These are phyloP conservation scores for Montipora efflorescens DNA, from an alignment of 64 coral and sea anemone species.

Conservation along the genomic window DNA sequence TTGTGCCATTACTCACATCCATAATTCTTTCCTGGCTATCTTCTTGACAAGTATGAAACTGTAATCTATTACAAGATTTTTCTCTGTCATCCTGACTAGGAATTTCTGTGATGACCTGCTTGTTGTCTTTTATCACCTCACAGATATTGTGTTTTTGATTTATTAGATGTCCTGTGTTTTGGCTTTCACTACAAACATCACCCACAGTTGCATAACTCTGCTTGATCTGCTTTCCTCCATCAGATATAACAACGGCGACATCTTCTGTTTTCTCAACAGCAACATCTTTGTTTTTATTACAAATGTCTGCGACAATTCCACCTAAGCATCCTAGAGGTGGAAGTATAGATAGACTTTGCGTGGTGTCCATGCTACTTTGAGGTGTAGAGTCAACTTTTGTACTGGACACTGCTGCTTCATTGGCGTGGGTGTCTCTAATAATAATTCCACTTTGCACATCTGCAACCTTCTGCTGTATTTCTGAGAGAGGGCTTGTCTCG, in stretches of 20 bases:
- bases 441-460: neutral
- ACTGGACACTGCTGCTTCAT: slow-evolving; percentile 11
- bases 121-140: neutral
- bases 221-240: neutral
- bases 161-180: neutral
- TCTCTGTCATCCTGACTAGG: neutral
- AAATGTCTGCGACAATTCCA: neutral
- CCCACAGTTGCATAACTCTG: neutral
- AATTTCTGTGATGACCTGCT: neutral
- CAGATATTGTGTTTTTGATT: neutral
- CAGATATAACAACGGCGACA: neutral
- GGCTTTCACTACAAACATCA: neutral
- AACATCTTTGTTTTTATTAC: neutral
- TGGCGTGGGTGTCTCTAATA: neutral
- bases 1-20: neutral
- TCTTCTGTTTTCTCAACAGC: neutral
- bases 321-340: neutral
- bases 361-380: neutral
- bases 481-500: neutral
- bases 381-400: slow-evolving; percentile 1
- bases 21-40: neutral
- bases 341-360: slow-evolving; percentile 35
- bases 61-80: neutral
- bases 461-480: neutral
- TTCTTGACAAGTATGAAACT: neutral